Evolutionary conservation across 2,113 vertebrate species (phyloP).

Genomic region (Cygnus atratus): DNA sequence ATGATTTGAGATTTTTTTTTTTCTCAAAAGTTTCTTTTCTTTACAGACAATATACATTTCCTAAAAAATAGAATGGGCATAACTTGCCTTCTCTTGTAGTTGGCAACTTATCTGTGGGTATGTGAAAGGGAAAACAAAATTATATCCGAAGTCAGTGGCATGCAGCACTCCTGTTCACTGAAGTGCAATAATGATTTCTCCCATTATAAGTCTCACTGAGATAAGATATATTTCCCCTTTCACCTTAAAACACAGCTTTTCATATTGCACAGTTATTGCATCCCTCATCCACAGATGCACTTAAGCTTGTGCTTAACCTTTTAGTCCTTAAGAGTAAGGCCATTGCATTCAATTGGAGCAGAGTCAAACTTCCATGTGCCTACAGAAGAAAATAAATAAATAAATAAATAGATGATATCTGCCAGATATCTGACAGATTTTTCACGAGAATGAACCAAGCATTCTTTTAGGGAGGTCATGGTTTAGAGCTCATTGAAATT

Average conservation of each 20-base stretch:
- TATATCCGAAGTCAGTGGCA: rapidly evolving
- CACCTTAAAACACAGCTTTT: background rate
- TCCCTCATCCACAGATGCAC: background rate
- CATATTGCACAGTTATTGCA: background rate
- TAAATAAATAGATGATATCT: background rate
- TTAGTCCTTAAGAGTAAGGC: background rate
- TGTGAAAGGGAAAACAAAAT: background rate
- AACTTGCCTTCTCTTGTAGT: background rate
- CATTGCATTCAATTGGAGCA: background rate
- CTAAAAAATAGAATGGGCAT: background rate
- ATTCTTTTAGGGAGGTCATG: background rate
- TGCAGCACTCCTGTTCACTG: background rate
- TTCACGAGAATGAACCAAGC: background rate
- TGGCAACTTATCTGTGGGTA: background rate
- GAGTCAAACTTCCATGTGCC: background rate
- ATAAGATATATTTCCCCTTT: background rate
- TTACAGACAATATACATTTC: background rate
- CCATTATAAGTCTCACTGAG: background rate
- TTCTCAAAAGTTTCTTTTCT: background rate
- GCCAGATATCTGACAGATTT: background rate
- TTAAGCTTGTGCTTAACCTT: background rate
- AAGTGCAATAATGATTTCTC: background rate
- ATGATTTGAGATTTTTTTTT: background rate
- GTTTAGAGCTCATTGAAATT: background rate
- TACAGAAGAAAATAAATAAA: background rate